Evolutionary conservation across 1,140 invertebrate genomes (phyloP), one percentile per base, ranked within the genome.

Genomic region (Rhopalosiphum padi): DNA sequence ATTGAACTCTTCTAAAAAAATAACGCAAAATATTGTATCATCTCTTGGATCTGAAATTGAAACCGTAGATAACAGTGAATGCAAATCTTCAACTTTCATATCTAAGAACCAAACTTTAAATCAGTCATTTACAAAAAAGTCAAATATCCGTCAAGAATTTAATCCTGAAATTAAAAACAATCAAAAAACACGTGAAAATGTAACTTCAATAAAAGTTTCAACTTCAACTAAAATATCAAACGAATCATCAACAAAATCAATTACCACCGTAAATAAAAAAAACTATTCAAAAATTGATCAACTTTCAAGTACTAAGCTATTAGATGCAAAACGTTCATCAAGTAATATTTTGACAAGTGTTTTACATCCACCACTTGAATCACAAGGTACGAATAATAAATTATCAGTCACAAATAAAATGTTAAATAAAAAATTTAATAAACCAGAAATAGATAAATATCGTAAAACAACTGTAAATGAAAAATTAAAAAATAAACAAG

Each of bases 401-500:
- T 15, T 30, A 55, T 30, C 35, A 1, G 43, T 46, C 11, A 9
- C 0, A 18, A 60, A 60, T 60, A 35, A 41, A 55, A 41, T 23
- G 43, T 60, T 41, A 30, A 60, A 43, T 25, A 43, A 55, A 60
- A 30, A 30, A 21, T n/a, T 60, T 4, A 43, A 25, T 35, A 68
- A 8, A 43, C 37, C 89, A 9, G 89, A 60, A 90, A 90, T 68
- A 21, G 89, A 90, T 43, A 90, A 90, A 46, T 3, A 18, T 22
- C 23, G 6, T 22, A 90, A 90, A 43, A 43, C 53, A 21, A 68
- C 23, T 21, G 55, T 90, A n/a, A 90, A 90, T 21, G 89, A 90
- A 90, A 60, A 43, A 43, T 43, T 90, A 90, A 90, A 90, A 68
- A 68, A 60, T 21, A 68, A 30, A 15, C 37, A 68, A 43, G 37